A percentile compares a stretch with the other conserved stretches of the same genome.
Evolutionary conservation across 2,113 vertebrate genomes (phyloP).

Genomic region (Elanus axillaris): DNA sequence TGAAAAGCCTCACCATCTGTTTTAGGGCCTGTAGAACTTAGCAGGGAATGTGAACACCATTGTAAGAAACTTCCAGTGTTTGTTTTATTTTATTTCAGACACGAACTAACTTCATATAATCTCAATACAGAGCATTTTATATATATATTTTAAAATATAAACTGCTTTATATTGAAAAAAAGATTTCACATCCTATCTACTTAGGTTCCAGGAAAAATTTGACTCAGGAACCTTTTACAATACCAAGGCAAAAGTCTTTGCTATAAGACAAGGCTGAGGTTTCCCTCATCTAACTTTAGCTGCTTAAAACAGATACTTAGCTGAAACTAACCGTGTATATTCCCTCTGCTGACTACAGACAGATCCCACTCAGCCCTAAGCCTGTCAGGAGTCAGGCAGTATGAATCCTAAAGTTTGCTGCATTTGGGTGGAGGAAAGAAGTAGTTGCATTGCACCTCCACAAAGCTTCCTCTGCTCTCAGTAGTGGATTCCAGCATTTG

Average conservation of each 20-base stretch:
- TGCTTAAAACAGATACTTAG: not conserved
- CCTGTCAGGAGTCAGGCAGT: not conserved
- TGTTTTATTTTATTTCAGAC: conserved; percentile 36
- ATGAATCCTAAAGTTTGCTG: not conserved
- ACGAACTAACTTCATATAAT: not conserved
- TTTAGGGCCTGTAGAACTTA: conserved; percentile 46
- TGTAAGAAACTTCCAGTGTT: conserved; percentile 24
- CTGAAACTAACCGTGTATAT: not conserved
- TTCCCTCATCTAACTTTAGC: not conserved
- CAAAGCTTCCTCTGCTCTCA: not conserved
- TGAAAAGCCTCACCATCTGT: conserved; percentile 65
- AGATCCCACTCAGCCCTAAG: not conserved
- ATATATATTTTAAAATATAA: not conserved
- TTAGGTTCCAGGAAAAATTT: not conserved
- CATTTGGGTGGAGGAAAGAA: not conserved
- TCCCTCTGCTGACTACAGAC: not conserved
- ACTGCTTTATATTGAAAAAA: not conserved
- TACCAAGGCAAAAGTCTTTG: not conserved
- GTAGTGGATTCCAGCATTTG: not conserved
- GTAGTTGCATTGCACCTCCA: rapidly evolving
- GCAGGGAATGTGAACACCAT: conserved; percentile 1
- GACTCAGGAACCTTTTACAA: not conserved
- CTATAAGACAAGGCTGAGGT: not conserved
- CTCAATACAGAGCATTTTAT: not conserved
- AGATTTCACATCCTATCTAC: not conserved